Base-by-base conservation (phyloP, 2,888 invertebrate species). In the Luffia ferchaultella region DNA sequence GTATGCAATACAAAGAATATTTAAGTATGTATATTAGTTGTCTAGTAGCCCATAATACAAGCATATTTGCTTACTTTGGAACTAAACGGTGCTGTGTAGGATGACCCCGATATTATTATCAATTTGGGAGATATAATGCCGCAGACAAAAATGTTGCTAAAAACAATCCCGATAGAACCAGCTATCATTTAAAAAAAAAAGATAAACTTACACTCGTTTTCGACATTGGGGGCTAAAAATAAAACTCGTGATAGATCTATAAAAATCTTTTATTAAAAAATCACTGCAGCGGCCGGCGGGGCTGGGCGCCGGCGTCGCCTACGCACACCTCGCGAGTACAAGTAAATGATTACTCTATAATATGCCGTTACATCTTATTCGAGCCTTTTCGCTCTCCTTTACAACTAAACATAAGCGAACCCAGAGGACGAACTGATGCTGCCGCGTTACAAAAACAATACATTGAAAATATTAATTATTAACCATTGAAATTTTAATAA, bases 241-340 rank as follows among this genome's bases (percentile, higher is more conserved):
- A 62, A 70, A 69, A 67, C 57, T 59, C 46, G 52, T 49, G 45
- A 17, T 50, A 70, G 71, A 77, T 77, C 78, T 80, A 78, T 79
- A 82, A 83, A 80, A 80, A 73, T 73, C 67, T 75, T 82, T 80
- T 74, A 74, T 73, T 77, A 73, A 64, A 76, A 79, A 80, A 77
- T 72, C 78, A 82, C 77, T 80, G 82, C 73, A 73, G 73, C 72
- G 70, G 19, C 12, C 46, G 18, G 19, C n/a, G 48, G 45, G 18
- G 44, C 44, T 61, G n/a, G 60, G 52, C 59, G 53, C 62, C 62
- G 62, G 55, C 62, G 60, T 60, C 64, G 67, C 62, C 64, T 64
- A 63, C 68, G 63, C 69, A 67, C 69, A 65, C 65, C 65, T 60
- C 67, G 62, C 67, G 63, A 64, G 67, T 70, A 73, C 72, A 70